Percentiles rank a stretch among this genome's conserved stretches.
Conservation (phyloP, 2,113 vertebrate species). For the Aythya baeri region DNA sequence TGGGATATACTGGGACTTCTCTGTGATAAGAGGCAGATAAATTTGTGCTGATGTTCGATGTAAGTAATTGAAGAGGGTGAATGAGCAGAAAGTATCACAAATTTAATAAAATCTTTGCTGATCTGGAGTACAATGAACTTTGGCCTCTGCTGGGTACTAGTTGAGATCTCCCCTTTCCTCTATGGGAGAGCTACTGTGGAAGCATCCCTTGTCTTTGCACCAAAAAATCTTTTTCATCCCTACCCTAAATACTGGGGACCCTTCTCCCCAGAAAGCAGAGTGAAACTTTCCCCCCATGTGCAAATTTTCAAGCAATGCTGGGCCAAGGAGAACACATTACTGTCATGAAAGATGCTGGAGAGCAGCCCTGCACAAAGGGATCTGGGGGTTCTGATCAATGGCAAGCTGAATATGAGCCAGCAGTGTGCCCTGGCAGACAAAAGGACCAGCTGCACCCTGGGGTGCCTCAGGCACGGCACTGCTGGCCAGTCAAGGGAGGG, state of each 20-base stretch:
- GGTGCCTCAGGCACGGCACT: too few species aligned
- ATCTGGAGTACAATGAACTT: not conserved
- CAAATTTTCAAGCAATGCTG: not conserved
- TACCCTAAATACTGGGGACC: not conserved
- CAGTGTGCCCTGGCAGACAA: too few species aligned
- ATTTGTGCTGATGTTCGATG: not conserved
- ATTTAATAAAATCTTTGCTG: not conserved
- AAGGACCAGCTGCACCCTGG: too few species aligned
- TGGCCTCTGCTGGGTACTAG: not conserved
- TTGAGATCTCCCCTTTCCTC: not conserved
- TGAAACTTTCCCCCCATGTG: accelerated
- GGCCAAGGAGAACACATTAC: not conserved
- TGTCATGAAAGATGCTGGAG: not conserved
- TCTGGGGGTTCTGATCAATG: too few species aligned
- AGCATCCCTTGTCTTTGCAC: not conserved
- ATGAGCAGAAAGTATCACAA: not conserved
- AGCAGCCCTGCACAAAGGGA: too few species aligned
- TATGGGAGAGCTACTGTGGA: not conserved
- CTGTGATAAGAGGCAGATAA: not conserved
- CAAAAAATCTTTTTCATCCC: not conserved
- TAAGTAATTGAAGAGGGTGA: not conserved
- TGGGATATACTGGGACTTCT: not conserved
- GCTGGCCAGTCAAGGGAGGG: too few species aligned
- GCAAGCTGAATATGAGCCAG: too few species aligned
- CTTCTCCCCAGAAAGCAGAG: not conserved